Conservation (phyloP, 2,888 invertebrate species). For the Phymatocera aterrima region DNA sequence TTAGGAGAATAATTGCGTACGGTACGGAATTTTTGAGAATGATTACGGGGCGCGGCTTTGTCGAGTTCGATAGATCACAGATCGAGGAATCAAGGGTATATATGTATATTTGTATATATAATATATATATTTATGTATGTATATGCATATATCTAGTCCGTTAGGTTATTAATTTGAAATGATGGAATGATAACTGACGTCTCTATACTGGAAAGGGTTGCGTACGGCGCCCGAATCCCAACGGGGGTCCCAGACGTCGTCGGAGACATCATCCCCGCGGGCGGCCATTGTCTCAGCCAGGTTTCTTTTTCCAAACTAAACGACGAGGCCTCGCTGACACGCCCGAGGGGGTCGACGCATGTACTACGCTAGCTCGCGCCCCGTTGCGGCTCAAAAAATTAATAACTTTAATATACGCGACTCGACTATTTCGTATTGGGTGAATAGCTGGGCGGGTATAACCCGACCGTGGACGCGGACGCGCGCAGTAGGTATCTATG, state of each 20-base stretch:
- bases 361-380: constrained; percentile 50
- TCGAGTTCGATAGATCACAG: too few relatives aligned
- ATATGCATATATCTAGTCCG: background rate
- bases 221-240: constrained; percentile 63
- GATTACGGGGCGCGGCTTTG: too few relatives aligned
- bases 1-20: too few relatives aligned
- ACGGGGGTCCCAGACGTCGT: constrained; percentile 72
- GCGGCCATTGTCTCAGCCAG: constrained; percentile 72
- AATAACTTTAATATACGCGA: constrained; percentile 59
- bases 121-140: too few relatives aligned
- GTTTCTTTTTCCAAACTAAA: constrained; percentile 48
- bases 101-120: too few relatives aligned
- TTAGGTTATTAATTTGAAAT: constrained; percentile 58
- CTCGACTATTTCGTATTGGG: background rate
- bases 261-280: constrained; percentile 71
- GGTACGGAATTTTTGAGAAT: too few relatives aligned
- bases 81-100: too few relatives aligned
- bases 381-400: constrained; percentile 65
- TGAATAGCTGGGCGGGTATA: background rate
- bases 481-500: background rate
- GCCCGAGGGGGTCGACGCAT: constrained; percentile 64
- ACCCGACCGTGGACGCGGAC: background rate
- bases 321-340: constrained; percentile 60
- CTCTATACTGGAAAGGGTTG: constrained; percentile 69
- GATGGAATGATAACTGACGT: constrained; percentile 70